A percentile compares a stretch with the other conserved stretches of the same genome.
Conservation (phyloP, 2,888 invertebrate species). For the Hermaeophaga mercurialis region DNA sequence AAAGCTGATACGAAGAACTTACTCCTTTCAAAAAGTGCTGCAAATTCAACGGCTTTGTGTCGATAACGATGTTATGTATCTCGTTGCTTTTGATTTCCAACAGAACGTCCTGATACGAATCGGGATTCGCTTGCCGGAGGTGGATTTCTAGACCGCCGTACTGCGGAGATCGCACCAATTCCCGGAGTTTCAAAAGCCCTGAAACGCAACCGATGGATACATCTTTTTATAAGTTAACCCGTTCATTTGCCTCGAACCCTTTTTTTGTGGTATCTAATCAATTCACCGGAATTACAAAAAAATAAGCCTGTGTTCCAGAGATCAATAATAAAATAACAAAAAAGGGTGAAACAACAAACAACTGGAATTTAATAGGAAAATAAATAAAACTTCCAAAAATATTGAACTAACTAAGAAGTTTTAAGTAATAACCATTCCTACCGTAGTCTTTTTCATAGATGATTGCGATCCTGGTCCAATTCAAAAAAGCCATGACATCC, state of each 20-base stretch:
- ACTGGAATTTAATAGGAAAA: too few relatives aligned
- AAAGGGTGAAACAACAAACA: too few relatives aligned
- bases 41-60: conserved; percentile 74
- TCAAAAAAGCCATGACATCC: conserved; percentile 77
- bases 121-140: conserved; percentile 69
- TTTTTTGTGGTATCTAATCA: not conserved
- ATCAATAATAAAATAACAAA: too few relatives aligned
- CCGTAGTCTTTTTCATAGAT: conserved; percentile 80
- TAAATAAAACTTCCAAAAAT: too few relatives aligned
- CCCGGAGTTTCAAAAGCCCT: conserved; percentile 75
- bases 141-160: conserved; percentile 70
- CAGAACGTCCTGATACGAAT: conserved; percentile 69
- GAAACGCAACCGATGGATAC: conserved; percentile 26
- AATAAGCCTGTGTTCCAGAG: too few relatives aligned
- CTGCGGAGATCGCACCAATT: conserved; percentile 68
- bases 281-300: too few relatives aligned
- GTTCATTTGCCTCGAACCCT: not conserved
- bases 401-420: too few relatives aligned
- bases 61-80: conserved; percentile 77
- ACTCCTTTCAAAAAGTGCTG: conserved; percentile 77
- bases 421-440: conserved; percentile 43
- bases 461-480: conserved; percentile 81
- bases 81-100: conserved; percentile 77
- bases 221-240: too few relatives aligned
- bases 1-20: conserved; percentile 48